Percentiles rank a stretch among this genome's conserved stretches.
Evolutionary conservation across 1,140 invertebrate genomes (phyloP).

Genomic region (Diprion similis): DNA sequence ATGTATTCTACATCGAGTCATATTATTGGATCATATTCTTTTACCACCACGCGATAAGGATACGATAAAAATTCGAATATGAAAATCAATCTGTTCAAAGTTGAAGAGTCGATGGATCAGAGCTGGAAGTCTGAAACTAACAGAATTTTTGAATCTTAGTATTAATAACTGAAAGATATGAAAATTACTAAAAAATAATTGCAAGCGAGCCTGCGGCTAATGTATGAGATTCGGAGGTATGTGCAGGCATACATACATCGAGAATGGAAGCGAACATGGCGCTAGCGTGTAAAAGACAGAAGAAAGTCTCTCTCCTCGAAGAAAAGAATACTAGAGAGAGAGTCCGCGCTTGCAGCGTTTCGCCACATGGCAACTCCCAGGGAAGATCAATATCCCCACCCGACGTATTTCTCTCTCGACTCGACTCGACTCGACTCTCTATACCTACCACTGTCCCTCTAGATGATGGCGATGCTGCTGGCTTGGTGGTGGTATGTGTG

Average conservation of each 20-base stretch:
- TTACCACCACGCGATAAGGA: too few relatives aligned
- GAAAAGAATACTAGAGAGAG: not conserved
- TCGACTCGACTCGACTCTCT: constrained; percentile 5
- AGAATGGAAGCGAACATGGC: not conserved
- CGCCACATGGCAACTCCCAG: constrained; percentile 18
- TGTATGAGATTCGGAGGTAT: too few relatives aligned
- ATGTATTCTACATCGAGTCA: too few relatives aligned
- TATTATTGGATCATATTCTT: too few relatives aligned
- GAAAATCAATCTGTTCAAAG: not conserved
- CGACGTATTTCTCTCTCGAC: constrained; percentile 8
- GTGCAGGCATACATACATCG: too few relatives aligned
- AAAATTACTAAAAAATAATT: too few relatives aligned
- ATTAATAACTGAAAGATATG: too few relatives aligned
- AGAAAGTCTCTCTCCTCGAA: not conserved
- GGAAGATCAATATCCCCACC: constrained; percentile 20
- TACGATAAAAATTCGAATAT: too few relatives aligned
- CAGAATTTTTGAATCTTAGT: too few relatives aligned
- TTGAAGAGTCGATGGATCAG: not conserved
- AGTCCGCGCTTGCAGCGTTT: not conserved
- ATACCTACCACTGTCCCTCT: constrained; percentile 27
- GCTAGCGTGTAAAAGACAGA: not conserved
- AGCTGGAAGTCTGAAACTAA: too few relatives aligned
- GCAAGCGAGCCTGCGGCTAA: too few relatives aligned
- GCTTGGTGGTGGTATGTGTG: not conserved
- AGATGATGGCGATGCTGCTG: constrained; percentile 17